phyloP scores from a whole-genome alignment of 1,140 invertebrate genomes.

The Zaprionus inermis region DNA sequence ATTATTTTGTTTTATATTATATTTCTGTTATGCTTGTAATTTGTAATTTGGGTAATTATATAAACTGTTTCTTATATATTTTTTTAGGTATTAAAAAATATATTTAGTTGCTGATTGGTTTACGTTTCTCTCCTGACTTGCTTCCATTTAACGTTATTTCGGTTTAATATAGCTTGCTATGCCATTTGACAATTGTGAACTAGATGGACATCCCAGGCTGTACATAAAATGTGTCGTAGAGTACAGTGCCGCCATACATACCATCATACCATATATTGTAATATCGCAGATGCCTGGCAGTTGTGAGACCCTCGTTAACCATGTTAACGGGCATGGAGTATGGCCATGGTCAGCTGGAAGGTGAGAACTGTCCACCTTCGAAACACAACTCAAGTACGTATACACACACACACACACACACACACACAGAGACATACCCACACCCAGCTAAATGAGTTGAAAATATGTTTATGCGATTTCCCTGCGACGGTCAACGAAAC shows the following conservation, averaged over 20 bases:
- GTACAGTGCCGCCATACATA: no score
- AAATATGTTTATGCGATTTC: conserved; percentile 12
- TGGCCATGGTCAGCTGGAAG: not conserved
- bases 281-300: not conserved
- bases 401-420: not conserved
- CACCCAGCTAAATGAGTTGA: conserved; percentile 1
- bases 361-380: not conserved
- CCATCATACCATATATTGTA: not conserved
- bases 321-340: not conserved
- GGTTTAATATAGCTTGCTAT: not conserved
- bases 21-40: no score
- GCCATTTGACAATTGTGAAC: not conserved
- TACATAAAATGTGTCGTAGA: no score
- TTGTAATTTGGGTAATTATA: no score
- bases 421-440: not conserved
- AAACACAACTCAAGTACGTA: not conserved
- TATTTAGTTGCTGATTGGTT: no score
- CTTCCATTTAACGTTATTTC: no score
- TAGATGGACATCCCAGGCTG: not conserved
- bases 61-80: no score
- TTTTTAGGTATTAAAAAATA: no score
- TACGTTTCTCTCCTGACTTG: no score
- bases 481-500: not conserved
- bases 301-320: not conserved
- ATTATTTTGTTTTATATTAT: no score